A percentile compares a stretch with the other conserved stretches of the same genome.
Conservation (phyloP, 2,888 invertebrate species). For the Auanema sp. region DNA sequence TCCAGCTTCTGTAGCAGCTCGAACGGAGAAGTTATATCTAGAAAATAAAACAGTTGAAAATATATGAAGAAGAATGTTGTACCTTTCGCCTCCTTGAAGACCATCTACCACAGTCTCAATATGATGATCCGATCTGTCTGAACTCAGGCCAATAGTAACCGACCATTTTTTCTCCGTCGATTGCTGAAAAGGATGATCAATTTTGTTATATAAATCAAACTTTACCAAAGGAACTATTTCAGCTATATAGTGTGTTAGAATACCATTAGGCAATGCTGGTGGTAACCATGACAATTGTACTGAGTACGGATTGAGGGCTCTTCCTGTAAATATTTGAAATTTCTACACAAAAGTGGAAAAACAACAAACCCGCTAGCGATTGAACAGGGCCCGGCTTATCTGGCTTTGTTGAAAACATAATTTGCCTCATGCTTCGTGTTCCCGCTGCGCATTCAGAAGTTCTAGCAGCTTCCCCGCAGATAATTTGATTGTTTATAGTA, state of each 20-base stretch:
- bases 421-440: constrained; percentile 44
- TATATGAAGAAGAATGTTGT: background rate
- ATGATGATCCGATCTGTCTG: constrained; percentile 32
- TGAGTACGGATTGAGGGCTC: constrained; percentile 53
- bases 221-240: constrained; percentile 30
- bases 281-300: constrained; percentile 54
- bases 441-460: constrained; percentile 38
- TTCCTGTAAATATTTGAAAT: constrained; percentile 15
- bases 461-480: constrained; percentile 24
- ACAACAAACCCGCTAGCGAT: constrained; percentile 23
- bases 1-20: constrained; percentile 60
- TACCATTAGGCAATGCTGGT: constrained; percentile 58
- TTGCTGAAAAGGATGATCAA: constrained; percentile 7
- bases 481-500: constrained; percentile 44
- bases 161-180: constrained; percentile 37
- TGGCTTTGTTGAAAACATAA: constrained; percentile 52
- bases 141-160: constrained; percentile 43
- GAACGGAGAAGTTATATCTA: constrained; percentile 36
- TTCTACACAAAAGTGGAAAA: background rate
- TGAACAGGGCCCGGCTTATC: constrained; percentile 57
- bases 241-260: constrained; percentile 53
- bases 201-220: background rate
- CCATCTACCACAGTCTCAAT: constrained; percentile 55
- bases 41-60: background rate
- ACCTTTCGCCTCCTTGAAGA: constrained; percentile 50